A percentile compares a stretch with the other conserved stretches of the same genome.
Conservation (phyloP, 2,888 invertebrate species). For the Branchipolynoe longqiensis region DNA sequence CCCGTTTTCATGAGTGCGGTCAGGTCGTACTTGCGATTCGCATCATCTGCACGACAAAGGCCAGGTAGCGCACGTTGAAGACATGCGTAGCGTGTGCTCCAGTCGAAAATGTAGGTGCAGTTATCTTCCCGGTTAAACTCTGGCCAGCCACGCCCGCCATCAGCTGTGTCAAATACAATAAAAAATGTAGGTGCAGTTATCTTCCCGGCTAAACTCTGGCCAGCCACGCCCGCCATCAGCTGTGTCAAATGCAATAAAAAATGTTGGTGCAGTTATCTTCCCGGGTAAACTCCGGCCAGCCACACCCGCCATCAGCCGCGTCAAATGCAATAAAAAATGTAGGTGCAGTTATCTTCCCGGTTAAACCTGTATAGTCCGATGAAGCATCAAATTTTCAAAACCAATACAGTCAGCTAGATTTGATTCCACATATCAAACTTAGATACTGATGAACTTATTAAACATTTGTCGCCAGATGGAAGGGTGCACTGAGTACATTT, state of each 20-base stretch:
- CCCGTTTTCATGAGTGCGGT: constrained; percentile 74
- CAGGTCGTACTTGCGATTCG: constrained; percentile 73
- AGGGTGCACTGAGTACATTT: no score
- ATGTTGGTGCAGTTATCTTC: constrained; percentile 74
- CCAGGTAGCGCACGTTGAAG: constrained; percentile 61
- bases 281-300: constrained; percentile 74
- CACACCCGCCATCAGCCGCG: constrained; percentile 70
- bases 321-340: constrained; percentile 73
- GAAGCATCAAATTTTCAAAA: no score
- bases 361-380: no score
- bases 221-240: constrained; percentile 71
- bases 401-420: no score
- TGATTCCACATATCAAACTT: no score
- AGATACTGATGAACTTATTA: no score
- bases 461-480: no score
- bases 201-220: constrained; percentile 74
- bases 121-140: constrained; percentile 72
- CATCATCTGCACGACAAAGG: constrained; percentile 69
- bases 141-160: constrained; percentile 73
- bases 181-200: constrained; percentile 74
- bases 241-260: constrained; percentile 73
- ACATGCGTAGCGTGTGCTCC: constrained; percentile 77
- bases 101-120: constrained; percentile 76
- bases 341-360: constrained; percentile 72
- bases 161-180: constrained; percentile 71